These are phyloP conservation scores for Spongilla lacustris DNA, from an alignment of 37 sponge, comb jelly and placozoan species.

Conservation along the genomic window DNA sequence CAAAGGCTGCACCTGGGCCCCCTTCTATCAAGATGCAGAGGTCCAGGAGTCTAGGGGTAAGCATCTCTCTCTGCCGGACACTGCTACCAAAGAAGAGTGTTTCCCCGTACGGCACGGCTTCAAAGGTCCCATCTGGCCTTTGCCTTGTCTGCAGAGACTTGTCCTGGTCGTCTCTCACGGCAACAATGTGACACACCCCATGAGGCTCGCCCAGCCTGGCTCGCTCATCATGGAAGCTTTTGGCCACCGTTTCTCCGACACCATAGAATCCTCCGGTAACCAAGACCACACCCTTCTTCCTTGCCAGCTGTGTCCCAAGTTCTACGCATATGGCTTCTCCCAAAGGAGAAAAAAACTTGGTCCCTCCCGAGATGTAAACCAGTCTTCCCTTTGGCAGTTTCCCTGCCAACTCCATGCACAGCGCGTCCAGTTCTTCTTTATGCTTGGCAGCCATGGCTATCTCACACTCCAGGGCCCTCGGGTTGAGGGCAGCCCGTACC, in stretches of 20 bases:
- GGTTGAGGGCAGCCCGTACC: slow-evolving; percentile 46
- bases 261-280: slow-evolving; percentile 91
- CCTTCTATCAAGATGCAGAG: slow-evolving; percentile 82
- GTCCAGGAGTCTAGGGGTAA: slow-evolving; percentile 54
- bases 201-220: slow-evolving; percentile 1
- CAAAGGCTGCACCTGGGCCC: slow-evolving; percentile 90
- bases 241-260: slow-evolving; percentile 78
- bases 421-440: slow-evolving; percentile 20
- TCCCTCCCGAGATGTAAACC: slow-evolving; percentile 82
- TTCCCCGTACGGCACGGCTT: slow-evolving; percentile 69
- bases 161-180: slow-evolving; percentile 72
- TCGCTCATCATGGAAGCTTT: slow-evolving; percentile 62
- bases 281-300: slow-evolving; percentile 41
- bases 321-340: slow-evolving; percentile 67
- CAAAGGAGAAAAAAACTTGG: slow-evolving; percentile 55
- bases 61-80: slow-evolving; percentile 76
- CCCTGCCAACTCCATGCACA: slow-evolving; percentile 38
- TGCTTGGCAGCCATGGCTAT: slow-evolving; percentile 14
- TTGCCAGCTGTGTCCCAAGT: slow-evolving; percentile 70
- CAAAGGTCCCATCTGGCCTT: slow-evolving; percentile 71
- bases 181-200: slow-evolving; percentile 72
- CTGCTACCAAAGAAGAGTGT: slow-evolving; percentile 75
- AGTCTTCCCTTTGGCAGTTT: slow-evolving; percentile 53
- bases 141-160: slow-evolving; percentile 70
- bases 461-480: slow-evolving; percentile 33